These are phyloP conservation scores for Eupithecia vulgata DNA, from an alignment of 2,888 invertebrate species.

Conservation along the genomic window DNA sequence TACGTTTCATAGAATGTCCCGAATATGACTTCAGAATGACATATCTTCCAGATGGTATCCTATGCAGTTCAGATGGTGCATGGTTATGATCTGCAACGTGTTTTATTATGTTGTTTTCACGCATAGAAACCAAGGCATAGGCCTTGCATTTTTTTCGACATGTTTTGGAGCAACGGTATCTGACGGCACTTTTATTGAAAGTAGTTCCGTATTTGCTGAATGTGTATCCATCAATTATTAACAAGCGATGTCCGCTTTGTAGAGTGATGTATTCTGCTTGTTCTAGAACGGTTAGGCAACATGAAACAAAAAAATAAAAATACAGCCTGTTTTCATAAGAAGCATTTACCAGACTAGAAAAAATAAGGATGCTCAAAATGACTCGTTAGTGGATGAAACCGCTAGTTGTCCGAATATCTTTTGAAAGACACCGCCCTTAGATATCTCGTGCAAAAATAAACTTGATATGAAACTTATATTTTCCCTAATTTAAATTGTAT, in stretches of 20 bases:
- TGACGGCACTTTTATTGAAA: background rate
- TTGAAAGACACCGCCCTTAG: background rate
- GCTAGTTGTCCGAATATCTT: background rate
- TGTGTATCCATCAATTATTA: conserved; percentile 22
- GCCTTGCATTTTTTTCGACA: conserved; percentile 13
- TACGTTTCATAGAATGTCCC: background rate
- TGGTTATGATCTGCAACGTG: conserved; percentile 12
- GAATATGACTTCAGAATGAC: background rate
- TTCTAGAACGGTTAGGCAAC: background rate
- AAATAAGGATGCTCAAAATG: no score
- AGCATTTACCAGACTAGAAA: background rate
- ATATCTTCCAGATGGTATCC: conserved; percentile 9
- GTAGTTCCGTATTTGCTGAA: conserved; percentile 12
- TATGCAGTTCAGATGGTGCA: background rate
- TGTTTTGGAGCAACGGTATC: conserved; percentile 10
- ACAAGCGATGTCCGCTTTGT: background rate
- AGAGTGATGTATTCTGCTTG: conserved; percentile 17
- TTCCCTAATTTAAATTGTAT: no score
- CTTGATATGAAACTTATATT: no score
- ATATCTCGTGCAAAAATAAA: background rate
- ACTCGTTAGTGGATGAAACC: no score
- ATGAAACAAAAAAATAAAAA: background rate
- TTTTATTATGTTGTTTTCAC: conserved; percentile 10
- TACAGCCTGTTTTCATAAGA: background rate
- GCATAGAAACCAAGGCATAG: conserved; percentile 1